Evolutionary conservation across 92 coral and sea anemone species (phyloP).

Genomic region (Porites cylindrica): DNA sequence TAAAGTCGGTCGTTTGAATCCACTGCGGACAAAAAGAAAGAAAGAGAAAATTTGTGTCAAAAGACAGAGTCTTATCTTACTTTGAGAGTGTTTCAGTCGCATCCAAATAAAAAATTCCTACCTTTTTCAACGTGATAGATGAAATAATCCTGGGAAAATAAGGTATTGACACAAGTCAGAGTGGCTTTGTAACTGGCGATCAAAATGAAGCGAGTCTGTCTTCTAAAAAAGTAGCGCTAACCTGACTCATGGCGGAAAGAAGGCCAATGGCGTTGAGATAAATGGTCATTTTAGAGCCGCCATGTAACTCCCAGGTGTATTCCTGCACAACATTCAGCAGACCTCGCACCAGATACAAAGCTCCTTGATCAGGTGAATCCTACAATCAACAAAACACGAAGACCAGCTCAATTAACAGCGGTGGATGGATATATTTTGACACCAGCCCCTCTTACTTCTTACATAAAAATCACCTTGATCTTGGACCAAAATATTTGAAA

Average conservation of each 20-base stretch:
- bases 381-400: slow-evolving; percentile 17
- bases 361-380: slow-evolving; percentile 99
- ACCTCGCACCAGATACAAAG: slow-evolving; percentile 90
- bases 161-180: background rate
- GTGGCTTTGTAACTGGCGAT: background rate
- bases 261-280: slow-evolving; percentile 92
- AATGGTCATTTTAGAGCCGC: slow-evolving; percentile 92
- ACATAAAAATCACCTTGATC: too few relatives aligned
- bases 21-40: slow-evolving; percentile 57
- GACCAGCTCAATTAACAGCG: background rate
- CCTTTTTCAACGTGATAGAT: slow-evolving; percentile 95
- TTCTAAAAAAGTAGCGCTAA: slow-evolving; percentile 1
- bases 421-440: too few relatives aligned
- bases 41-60: background rate
- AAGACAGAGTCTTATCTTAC: too few relatives aligned
- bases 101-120: background rate
- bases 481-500: too few relatives aligned
- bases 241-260: slow-evolving; percentile 96
- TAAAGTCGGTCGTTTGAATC: slow-evolving; percentile 95
- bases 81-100: too few relatives aligned
- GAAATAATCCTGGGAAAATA: slow-evolving; percentile 58
- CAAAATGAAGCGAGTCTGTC: too few relatives aligned
- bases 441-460: too few relatives aligned
- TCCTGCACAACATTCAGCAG: slow-evolving; percentile 93
- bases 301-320: slow-evolving; percentile 91